Base-by-base conservation (phyloP, 2,113 vertebrate genomes). In the Alexandromys fortis region DNA sequence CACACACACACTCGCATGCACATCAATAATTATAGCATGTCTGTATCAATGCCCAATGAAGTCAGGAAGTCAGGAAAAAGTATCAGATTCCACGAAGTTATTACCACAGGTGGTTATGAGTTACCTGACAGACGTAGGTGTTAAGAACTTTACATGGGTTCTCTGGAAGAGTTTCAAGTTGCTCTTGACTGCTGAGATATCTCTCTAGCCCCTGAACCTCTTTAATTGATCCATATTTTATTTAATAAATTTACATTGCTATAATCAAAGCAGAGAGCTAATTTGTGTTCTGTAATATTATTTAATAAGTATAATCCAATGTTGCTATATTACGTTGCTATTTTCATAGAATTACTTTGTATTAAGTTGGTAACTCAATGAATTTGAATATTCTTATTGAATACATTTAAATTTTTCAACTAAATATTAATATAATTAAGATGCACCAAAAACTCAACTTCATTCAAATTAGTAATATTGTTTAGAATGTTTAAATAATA, bases 381-480 rank as follows among this genome's bases (percentile, higher is more conserved):
- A 13, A 88, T 86, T 94, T 93, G 78, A 93, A 35, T 89, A 65
- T 85, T 87, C 4, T 93, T 38, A 83, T 17, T 83, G 38, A 13
- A n/a, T 7, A 67, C 47, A 58, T 5, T 83, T 94, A 93, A 88
- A 83, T 35, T 68, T 94, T 94, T 91, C 42, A 92, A 45, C 87
- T 58, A 65, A 88, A 72, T 45, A 10, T 92, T 89, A 81, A 52
- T 35, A 49, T 72, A 85, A 90, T 90, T 67, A 92, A 49, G 3
- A 68, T 68, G 4, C 52, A 81, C 35, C 47, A 28, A n/a, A 91
- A 38, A 63, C 30, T 85, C 67, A 68, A n/a, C 70, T 72, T 85
- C 17, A 75, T 91, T 45, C 3, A 35, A 26, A 0, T 88, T 82
- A 35, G 45, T 73, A 30, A 91, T 63, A 75, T 76, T 16, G 76